phyloP scores from a whole-genome alignment of 2,797 vertebrate species.

The Stomatorhinus walkeri region DNA sequence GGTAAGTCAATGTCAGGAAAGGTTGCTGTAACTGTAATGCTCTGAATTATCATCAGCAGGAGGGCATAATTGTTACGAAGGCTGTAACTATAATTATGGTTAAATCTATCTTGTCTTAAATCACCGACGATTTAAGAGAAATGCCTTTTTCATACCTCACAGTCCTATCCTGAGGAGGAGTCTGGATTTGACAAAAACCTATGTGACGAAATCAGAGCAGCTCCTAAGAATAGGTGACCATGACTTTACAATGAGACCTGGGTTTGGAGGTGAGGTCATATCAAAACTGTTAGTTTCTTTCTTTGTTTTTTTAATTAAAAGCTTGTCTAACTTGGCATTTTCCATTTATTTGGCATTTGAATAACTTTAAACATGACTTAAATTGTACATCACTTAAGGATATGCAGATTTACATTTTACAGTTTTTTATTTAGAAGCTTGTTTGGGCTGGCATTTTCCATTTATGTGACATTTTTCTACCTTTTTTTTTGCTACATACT shows the following conservation, averaged over 20 bases:
- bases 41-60: not conserved
- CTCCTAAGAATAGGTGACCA: constrained; percentile 93
- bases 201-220: constrained; percentile 89
- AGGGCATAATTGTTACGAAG: not conserved
- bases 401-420: not conserved
- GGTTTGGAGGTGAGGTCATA: constrained; percentile 81
- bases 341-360: not conserved
- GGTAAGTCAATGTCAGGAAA: constrained; percentile 40
- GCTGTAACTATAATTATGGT: not conserved
- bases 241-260: constrained; percentile 96
- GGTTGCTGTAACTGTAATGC: not conserved
- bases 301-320: not conserved
- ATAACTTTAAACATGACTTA: not conserved
- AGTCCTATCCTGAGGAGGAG: constrained; percentile 86
- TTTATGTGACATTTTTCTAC: not conserved
- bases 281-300: not conserved
- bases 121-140: not conserved
- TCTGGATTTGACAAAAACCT: constrained; percentile 90
- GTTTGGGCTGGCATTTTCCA: not conserved
- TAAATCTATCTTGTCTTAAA: not conserved
- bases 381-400: not conserved
- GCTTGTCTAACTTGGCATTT: not conserved
- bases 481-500: not conserved
- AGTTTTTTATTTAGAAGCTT: not conserved
- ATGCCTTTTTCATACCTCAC: constrained; percentile 18